phyloP scores from a whole-genome alignment of 2,113 vertebrate genomes.

The Cryptomyrus ogoouensis region DNA sequence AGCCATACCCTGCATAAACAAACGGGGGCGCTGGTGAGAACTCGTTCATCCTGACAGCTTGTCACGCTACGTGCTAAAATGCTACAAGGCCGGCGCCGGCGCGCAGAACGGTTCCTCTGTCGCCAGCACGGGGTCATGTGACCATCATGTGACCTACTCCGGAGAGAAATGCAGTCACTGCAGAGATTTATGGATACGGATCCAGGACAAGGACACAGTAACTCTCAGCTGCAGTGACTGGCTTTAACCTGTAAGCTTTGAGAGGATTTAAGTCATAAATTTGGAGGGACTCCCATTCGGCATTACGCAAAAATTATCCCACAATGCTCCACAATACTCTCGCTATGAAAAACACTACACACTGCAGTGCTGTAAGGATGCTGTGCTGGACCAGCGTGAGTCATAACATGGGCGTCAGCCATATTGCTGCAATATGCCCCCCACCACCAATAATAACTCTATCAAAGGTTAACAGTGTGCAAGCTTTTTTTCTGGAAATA shows the following conservation, averaged over 20 bases:
- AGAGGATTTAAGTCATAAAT: background rate
- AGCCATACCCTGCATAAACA: slow-evolving; percentile 82
- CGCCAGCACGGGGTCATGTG: background rate
- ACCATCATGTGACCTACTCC: background rate
- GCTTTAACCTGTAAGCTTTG: background rate
- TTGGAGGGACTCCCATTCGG: background rate
- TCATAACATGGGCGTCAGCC: background rate
- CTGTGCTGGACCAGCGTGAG: background rate
- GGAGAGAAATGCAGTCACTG: background rate
- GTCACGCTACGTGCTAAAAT: background rate
- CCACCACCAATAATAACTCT: background rate
- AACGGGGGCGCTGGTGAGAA: slow-evolving; percentile 11
- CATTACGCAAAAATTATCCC: background rate
- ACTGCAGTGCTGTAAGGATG: background rate
- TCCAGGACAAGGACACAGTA: background rate
- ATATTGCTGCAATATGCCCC: background rate
- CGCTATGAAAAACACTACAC: background rate
- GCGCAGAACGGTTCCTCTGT: background rate
- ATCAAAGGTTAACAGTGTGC: slow-evolving; percentile 8
- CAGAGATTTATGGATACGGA: background rate
- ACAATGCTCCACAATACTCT: background rate
- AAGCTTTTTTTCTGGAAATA: background rate
- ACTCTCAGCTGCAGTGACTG: background rate
- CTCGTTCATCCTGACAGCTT: background rate
- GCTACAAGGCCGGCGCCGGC: background rate